These are phyloP conservation scores for Oncorhynchus mykiss DNA, from an alignment of 2,113 vertebrate genomes.

Conservation along the genomic window DNA sequence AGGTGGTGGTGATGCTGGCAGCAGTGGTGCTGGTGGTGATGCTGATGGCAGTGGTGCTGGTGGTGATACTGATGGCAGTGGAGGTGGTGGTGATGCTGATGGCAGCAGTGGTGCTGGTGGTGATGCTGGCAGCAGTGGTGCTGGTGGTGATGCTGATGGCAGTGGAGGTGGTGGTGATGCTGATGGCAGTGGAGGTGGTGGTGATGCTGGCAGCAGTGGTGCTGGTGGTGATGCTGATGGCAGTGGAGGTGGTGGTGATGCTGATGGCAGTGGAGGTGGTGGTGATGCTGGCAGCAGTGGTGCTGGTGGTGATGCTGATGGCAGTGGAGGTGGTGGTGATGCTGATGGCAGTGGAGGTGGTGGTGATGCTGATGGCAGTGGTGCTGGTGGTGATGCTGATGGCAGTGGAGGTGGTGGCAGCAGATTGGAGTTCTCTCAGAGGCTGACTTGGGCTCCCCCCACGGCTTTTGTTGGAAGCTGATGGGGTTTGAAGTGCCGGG, in stretches of 20 bases:
- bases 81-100: too few relatives aligned
- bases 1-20: background rate
- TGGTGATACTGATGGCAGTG: too few relatives aligned
- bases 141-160: background rate
- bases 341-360: background rate
- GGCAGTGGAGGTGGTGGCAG: background rate
- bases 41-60: too few relatives aligned
- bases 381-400: too few relatives aligned
- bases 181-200: background rate
- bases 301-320: background rate
- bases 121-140: too few relatives aligned
- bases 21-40: too few relatives aligned
- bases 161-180: background rate
- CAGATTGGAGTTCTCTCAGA: background rate
- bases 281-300: too few relatives aligned
- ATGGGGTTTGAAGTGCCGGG: slow-evolving; percentile 1
- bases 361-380: too few relatives aligned
- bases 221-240: background rate
- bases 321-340: background rate
- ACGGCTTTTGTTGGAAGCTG: slow-evolving; percentile 1
- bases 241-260: background rate
- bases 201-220: too few relatives aligned
- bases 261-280: background rate
- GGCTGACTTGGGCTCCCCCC: background rate
- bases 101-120: too few relatives aligned